Conservation (phyloP, 2,797 vertebrate genomes). For the Dermochelys coriacea region DNA sequence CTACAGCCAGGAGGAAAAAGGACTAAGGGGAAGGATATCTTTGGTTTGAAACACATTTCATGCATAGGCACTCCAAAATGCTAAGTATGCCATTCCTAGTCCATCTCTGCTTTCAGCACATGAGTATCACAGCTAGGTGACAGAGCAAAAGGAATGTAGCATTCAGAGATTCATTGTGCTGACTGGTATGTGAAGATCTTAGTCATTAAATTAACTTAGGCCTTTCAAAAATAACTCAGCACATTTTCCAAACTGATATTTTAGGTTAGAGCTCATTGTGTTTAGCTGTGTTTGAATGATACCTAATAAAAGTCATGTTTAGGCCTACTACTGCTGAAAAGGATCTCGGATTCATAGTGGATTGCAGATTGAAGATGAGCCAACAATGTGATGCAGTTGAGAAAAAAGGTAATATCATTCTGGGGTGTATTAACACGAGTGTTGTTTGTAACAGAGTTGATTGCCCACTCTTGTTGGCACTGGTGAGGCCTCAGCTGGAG, state of each 20-base stretch:
- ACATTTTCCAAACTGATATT: neutral
- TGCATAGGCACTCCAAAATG: neutral
- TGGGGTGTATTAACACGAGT: neutral
- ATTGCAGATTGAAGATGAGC: neutral
- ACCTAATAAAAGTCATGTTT: neutral
- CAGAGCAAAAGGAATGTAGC: neutral
- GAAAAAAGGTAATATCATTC: neutral
- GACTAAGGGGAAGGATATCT: neutral
- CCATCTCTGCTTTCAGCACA: neutral
- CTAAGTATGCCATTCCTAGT: neutral
- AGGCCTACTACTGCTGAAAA: neutral
- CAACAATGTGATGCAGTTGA: neutral
- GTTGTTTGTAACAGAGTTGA: neutral
- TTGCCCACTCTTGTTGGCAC: neutral
- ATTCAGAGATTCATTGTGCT: neutral
- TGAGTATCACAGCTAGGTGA: neutral
- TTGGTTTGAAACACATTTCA: neutral
- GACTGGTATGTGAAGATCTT: neutral
- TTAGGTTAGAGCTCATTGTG: neutral
- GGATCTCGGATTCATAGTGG: neutral
- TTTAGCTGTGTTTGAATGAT: slow-evolving; percentile 4
- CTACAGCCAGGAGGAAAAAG: neutral
- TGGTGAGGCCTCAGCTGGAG: neutral
- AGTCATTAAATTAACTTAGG: neutral
- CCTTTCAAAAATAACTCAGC: neutral